A percentile compares a stretch with the other conserved stretches of the same genome.
Conservation (phyloP, 2,888 invertebrate species). For the Pherbina coryleti region DNA sequence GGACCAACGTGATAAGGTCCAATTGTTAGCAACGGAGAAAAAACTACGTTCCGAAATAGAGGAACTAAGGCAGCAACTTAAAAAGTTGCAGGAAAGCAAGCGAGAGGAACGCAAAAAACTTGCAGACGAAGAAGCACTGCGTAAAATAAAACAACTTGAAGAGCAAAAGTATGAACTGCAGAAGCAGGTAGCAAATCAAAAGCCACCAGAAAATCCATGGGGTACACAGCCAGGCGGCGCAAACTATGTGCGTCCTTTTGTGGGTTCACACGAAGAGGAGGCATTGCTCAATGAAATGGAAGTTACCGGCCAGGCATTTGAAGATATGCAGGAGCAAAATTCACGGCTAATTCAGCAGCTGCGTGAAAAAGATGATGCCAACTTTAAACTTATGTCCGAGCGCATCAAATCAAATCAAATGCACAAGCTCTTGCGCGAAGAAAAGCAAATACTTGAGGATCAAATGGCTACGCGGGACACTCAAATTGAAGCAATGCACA, state of each 20-base stretch:
- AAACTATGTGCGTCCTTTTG: conserved; percentile 76
- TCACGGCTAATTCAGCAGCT: conserved; percentile 94
- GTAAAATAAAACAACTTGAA: conserved; percentile 94
- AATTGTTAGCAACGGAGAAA: conserved; percentile 94
- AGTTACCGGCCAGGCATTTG: conserved; percentile 98
- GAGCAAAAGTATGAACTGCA: conserved; percentile 93
- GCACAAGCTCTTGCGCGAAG: conserved; percentile 93
- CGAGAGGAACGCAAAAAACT: conserved; percentile 90
- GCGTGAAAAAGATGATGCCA: conserved; percentile 97
- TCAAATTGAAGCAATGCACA: conserved; percentile 94
- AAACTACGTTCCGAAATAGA: conserved; percentile 91
- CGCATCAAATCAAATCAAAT: conserved; percentile 95
- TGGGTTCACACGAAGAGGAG: conserved; percentile 90
- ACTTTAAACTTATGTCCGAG: conserved; percentile 98
- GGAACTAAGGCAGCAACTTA: conserved; percentile 86
- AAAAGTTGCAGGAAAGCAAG: conserved; percentile 92
- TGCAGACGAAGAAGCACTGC: conserved; percentile 93
- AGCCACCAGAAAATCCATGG: conserved; percentile 72
- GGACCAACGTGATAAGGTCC: conserved; percentile 95
- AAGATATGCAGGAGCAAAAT: conserved; percentile 99
- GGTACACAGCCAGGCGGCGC: conserved; percentile 50
- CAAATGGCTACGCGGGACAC: conserved; percentile 86
- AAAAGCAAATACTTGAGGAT: conserved; percentile 93
- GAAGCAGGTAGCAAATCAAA: conserved; percentile 89
- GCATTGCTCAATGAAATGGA: conserved; percentile 98